Percentiles rank a stretch among this genome's conserved stretches.
Evolutionary conservation across 2,797 vertebrate genomes (phyloP).

Genomic region (Periparus ater): DNA sequence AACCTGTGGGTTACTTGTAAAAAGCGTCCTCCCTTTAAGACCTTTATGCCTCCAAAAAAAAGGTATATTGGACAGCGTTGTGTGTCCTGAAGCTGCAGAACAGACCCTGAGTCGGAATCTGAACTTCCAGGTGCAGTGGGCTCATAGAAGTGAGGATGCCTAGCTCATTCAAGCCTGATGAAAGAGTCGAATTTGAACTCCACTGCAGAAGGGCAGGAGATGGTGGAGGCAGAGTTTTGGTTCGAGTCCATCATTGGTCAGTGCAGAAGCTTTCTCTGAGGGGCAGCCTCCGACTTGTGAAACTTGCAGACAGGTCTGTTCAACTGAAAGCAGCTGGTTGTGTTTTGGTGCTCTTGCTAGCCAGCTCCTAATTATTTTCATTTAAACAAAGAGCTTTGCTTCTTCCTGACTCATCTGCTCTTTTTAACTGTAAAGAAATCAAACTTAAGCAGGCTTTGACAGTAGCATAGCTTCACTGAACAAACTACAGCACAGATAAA

Average conservation of each 20-base stretch:
- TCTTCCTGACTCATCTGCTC: neutral
- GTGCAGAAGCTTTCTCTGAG: neutral
- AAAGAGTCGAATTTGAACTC: neutral
- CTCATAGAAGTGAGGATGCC: neutral
- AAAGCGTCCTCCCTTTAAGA: neutral
- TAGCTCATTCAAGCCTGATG: neutral
- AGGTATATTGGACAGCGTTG: accelerated
- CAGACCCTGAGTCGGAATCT: neutral
- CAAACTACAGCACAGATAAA: neutral
- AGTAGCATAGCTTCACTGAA: neutral
- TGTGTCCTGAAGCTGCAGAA: neutral
- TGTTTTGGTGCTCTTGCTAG: neutral
- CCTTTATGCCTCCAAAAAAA: neutral
- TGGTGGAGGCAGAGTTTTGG: neutral
- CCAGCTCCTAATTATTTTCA: neutral
- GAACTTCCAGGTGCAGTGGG: neutral
- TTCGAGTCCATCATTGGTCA: neutral
- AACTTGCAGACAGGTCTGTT: neutral
- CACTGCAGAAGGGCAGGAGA: neutral
- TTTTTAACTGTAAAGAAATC: neutral
- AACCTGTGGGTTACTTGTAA: neutral
- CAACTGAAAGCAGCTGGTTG: neutral
- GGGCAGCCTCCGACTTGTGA: neutral
- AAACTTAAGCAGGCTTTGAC: neutral
- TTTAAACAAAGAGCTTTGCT: neutral